Evolutionary conservation across 2,888 invertebrate species (phyloP).

Genomic region (Platycheirus albimanus): DNA sequence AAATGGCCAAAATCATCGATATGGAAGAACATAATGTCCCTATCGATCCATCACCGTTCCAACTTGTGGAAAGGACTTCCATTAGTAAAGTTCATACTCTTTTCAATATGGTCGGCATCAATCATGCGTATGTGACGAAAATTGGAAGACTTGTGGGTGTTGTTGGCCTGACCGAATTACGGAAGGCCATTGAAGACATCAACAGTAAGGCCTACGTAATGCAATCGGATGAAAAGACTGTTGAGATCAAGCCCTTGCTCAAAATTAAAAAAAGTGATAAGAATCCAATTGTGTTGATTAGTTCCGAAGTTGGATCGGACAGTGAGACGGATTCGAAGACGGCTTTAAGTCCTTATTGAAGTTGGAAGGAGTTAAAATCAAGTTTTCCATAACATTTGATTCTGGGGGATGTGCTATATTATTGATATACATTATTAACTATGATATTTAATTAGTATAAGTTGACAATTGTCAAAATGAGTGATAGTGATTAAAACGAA

Average conservation of each 20-base stretch:
- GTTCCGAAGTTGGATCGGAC: slow-evolving; percentile 81
- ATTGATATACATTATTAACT: too few species aligned
- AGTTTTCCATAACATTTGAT: too few species aligned
- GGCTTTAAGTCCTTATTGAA: background rate
- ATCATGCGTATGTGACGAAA: slow-evolving; percentile 98
- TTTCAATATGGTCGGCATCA: slow-evolving; percentile 98
- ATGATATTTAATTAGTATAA: too few species aligned
- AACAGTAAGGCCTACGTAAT: slow-evolving; percentile 88
- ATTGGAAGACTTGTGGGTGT: slow-evolving; percentile 97
- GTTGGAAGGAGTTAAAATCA: too few species aligned
- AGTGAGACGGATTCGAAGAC: slow-evolving; percentile 75
- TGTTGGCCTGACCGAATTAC: slow-evolving; percentile 95
- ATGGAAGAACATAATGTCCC: slow-evolving; percentile 85
- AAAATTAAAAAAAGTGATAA: slow-evolving; percentile 79
- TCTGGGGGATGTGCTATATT: too few species aligned
- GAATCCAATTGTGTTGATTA: slow-evolving; percentile 80
- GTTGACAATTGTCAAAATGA: too few species aligned
- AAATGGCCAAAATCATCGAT: slow-evolving; percentile 92
- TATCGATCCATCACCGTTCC: slow-evolving; percentile 99
- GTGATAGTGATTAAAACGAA: too few species aligned
- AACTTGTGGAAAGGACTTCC: slow-evolving; percentile 96
- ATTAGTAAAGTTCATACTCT: slow-evolving; percentile 97
- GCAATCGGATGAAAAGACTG: slow-evolving; percentile 77
- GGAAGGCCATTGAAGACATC: slow-evolving; percentile 95
- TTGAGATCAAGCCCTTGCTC: slow-evolving; percentile 75